phyloP scores from a whole-genome alignment of 2,888 invertebrate genomes.

The Tanaodytes sp. region DNA sequence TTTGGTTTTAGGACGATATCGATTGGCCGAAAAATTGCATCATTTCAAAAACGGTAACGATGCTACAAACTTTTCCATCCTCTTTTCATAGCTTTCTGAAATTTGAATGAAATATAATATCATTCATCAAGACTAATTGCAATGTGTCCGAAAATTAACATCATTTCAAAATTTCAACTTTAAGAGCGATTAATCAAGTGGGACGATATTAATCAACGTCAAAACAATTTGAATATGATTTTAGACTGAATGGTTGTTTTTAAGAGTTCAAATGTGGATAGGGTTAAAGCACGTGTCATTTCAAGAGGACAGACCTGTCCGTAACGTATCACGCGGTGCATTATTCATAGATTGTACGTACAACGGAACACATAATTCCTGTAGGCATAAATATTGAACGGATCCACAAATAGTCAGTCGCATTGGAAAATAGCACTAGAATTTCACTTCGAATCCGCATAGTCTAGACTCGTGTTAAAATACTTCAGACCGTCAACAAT shows the following conservation, averaged over 20 bases:
- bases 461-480: no score
- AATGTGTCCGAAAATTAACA: no score
- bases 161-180: no score
- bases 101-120: no score
- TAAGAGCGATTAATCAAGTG: background rate
- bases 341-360: conserved; percentile 44
- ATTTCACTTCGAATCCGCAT: conserved; percentile 6
- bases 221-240: conserved; percentile 2
- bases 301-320: conserved; percentile 17
- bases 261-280: background rate
- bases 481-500: no score
- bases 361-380: conserved; percentile 39
- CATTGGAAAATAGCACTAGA: conserved; percentile 37
- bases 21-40: no score
- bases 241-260: conserved; percentile 6
- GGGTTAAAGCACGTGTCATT: conserved; percentile 28
- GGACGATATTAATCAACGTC: conserved; percentile 10
- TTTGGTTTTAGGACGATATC: no score
- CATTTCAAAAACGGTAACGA: no score
- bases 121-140: no score
- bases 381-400: conserved; percentile 42
- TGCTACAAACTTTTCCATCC: no score
- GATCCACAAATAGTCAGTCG: conserved; percentile 33
- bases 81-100: no score
- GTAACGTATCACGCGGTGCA: conserved; percentile 23